Evolutionary conservation across 37 sponge, comb jelly and placozoan species (phyloP).

Genomic region (Aphrocallistes beatrix): DNA sequence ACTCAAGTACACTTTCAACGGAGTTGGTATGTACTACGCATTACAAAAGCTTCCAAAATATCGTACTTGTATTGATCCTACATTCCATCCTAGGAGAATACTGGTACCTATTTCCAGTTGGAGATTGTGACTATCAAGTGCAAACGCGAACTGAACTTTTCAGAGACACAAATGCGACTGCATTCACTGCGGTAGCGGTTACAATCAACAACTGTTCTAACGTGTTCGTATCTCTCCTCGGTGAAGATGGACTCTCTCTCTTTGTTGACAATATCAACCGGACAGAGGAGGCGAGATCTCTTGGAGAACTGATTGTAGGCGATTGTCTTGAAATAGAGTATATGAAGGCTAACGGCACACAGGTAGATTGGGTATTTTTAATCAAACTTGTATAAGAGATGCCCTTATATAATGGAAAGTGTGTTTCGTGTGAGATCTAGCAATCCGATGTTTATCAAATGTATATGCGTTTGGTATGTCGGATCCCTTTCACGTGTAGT

Average conservation of each 20-base stretch:
- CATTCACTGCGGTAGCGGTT: neutral
- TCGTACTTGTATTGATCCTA: neutral
- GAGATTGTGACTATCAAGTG: neutral
- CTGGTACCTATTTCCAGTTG: slow-evolving; percentile 1
- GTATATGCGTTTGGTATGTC: too few relatives aligned
- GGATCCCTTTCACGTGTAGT: too few relatives aligned
- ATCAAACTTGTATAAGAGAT: too few relatives aligned
- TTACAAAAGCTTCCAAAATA: neutral
- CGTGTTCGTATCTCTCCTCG: slow-evolving; percentile 3
- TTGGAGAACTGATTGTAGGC: neutral
- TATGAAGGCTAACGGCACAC: neutral
- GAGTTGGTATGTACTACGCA: slow-evolving; percentile 43
- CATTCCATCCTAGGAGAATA: neutral
- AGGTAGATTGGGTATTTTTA: neutral
- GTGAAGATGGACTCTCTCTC: neutral
- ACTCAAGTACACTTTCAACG: slow-evolving; percentile 58
- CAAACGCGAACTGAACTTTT: neutral
- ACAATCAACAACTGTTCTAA: neutral
- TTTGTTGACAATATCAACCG: neutral
- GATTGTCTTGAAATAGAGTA: slow-evolving; percentile 3
- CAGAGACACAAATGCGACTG: neutral
- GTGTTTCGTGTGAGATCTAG: too few relatives aligned
- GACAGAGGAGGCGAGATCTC: neutral
- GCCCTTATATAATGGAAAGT: too few relatives aligned
- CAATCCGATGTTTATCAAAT: too few relatives aligned